A percentile compares a stretch with the other conserved stretches of the same genome.
These are phyloP conservation scores for Stictocephala bisonia DNA, from an alignment of 2,888 invertebrate genomes.

Conservation along the genomic window DNA sequence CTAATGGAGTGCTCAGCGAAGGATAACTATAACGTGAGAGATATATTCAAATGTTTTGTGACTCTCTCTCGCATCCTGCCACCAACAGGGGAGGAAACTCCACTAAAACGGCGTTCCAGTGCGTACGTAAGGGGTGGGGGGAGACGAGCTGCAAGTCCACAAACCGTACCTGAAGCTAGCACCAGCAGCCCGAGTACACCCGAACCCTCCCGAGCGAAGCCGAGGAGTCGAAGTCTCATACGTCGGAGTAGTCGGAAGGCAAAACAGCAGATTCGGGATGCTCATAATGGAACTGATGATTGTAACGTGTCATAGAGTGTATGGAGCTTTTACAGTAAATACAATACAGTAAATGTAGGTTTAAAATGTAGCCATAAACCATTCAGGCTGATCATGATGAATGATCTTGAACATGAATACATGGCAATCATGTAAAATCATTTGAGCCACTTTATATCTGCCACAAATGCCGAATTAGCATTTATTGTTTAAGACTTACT, in stretches of 20 bases:
- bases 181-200: constrained; percentile 67
- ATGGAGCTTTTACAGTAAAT: no score
- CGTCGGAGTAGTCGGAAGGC: constrained; percentile 82
- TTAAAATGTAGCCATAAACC: no score
- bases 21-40: constrained; percentile 81
- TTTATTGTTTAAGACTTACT: no score
- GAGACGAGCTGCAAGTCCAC: constrained; percentile 64
- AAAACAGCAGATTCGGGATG: constrained; percentile 80
- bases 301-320: constrained; percentile 77
- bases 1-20: constrained; percentile 83
- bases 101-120: constrained; percentile 71
- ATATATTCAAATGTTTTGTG: constrained; percentile 83
- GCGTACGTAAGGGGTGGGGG: constrained; percentile 56
- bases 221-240: constrained; percentile 79
- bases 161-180: constrained; percentile 65
- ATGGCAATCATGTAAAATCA: no score
- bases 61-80: constrained; percentile 79
- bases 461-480: no score
- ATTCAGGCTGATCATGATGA: no score
- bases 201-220: constrained; percentile 65
- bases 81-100: constrained; percentile 65
- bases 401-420: no score
- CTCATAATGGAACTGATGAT: constrained; percentile 76
- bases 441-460: no score
- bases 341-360: no score